Evolutionary conservation across 2,113 vertebrate genomes (phyloP).

Genomic region (Lepisosteus oculatus): DNA sequence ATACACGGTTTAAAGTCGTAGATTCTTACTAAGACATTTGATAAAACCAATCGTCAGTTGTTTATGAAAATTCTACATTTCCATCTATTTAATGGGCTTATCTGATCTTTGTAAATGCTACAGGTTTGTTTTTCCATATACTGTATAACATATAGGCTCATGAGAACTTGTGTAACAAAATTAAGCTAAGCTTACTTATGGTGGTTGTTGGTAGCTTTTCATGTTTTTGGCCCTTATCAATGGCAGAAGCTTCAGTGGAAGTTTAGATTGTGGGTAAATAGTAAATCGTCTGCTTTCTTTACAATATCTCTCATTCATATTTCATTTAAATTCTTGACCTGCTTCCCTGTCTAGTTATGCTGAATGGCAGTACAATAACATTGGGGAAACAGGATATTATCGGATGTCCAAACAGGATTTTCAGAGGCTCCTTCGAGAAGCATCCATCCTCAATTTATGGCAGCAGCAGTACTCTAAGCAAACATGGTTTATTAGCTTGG

Average conservation of each 20-base stretch:
- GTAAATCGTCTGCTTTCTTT: conserved; percentile 13
- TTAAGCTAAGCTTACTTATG: too few species aligned
- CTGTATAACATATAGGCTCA: too few species aligned
- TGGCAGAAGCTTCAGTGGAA: too few species aligned
- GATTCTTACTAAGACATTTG: too few species aligned
- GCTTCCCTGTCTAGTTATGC: conserved; percentile 54
- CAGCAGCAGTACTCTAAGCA: conserved; percentile 46
- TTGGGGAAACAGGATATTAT: conserved; percentile 55
- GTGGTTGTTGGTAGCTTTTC: not conserved
- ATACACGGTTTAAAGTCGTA: too few species aligned
- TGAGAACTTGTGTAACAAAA: too few species aligned
- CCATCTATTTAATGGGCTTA: too few species aligned
- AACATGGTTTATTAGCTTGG: conserved; percentile 45
- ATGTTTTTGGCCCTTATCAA: not conserved
- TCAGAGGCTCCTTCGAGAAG: conserved; percentile 55
- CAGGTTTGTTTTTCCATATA: too few species aligned
- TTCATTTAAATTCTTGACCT: conserved; percentile 57
- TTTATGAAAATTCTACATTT: too few species aligned
- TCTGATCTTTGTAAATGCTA: too few species aligned
- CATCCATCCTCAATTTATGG: conserved; percentile 67
- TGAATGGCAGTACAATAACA: conserved; percentile 45
- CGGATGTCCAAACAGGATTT: conserved; percentile 47
- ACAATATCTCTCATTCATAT: conserved; percentile 25
- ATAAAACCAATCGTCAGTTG: too few species aligned
- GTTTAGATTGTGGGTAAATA: conserved; percentile 12